These are phyloP conservation scores for Epizoanthus ramosus DNA, from an alignment of 92 coral and sea anemone species.

Conservation along the genomic window DNA sequence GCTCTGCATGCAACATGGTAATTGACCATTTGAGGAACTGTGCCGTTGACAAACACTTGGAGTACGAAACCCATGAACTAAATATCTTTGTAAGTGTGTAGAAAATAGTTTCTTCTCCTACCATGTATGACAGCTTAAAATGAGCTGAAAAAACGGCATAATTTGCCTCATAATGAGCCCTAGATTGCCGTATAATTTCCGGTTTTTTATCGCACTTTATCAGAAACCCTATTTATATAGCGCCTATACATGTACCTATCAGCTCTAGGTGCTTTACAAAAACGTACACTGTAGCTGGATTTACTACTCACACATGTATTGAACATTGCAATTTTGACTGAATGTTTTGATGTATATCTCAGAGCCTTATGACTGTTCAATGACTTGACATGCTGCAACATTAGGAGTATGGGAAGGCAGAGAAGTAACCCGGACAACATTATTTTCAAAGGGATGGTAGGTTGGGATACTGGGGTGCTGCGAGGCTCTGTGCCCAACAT, in stretches of 20 bases:
- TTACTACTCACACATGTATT: neutral
- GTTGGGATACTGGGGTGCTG: no score
- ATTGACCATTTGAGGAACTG: constrained; percentile 35
- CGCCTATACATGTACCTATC: no score
- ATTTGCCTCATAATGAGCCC: neutral
- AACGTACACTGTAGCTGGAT: no score
- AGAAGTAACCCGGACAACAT: no score
- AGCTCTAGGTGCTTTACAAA: no score
- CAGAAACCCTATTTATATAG: neutral
- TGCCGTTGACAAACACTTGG: constrained; percentile 40
- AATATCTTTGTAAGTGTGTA: constrained; percentile 34
- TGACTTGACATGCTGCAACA: neutral
- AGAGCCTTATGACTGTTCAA: no score
- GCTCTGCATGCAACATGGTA: constrained; percentile 41
- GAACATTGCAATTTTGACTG: neutral
- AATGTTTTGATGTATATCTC: no score
- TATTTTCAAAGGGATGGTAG: no score
- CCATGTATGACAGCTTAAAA: constrained; percentile 36
- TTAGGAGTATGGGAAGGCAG: neutral
- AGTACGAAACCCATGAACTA: constrained; percentile 35
- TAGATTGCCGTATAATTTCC: no score
- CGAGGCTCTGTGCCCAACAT: no score
- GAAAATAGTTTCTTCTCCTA: constrained; percentile 5
- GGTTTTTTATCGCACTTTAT: neutral
- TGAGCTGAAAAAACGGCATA: neutral